Percentiles rank a stretch among this genome's conserved stretches.
Evolutionary conservation across 2,113 vertebrate genomes (phyloP).

Genomic region (Solenodon paradoxus): DNA sequence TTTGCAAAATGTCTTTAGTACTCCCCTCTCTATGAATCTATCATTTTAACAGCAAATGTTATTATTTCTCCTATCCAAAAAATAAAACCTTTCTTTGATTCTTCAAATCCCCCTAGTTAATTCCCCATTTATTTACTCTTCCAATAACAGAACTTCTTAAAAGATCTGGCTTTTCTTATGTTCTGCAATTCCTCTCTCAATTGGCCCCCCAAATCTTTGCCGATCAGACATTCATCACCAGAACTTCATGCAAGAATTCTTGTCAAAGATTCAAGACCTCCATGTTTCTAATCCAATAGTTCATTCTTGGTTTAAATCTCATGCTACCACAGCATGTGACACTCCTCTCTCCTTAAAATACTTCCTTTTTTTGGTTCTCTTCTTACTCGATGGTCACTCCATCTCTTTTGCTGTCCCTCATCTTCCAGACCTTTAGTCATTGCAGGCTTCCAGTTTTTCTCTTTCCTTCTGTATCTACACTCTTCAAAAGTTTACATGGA

Average conservation of each 20-base stretch:
- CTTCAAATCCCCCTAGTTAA: not conserved
- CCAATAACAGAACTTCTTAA: not conserved
- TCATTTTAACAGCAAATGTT: not conserved
- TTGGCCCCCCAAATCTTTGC: not conserved
- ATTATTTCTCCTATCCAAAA: constrained; percentile 7
- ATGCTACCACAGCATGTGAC: not conserved
- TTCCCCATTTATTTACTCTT: not conserved
- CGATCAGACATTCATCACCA: not conserved
- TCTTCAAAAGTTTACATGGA: not conserved
- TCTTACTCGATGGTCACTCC: not conserved
- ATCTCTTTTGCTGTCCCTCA: not conserved
- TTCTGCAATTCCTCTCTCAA: not conserved
- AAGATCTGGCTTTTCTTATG: not conserved
- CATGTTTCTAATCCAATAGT: not conserved
- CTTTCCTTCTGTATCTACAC: not conserved
- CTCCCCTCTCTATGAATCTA: not conserved
- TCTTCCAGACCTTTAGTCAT: not conserved
- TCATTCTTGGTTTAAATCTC: not conserved
- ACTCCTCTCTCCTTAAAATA: not conserved
- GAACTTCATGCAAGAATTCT: not conserved
- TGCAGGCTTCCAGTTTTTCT: not conserved
- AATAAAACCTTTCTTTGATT: not conserved
- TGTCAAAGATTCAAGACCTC: not conserved
- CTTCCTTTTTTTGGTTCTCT: not conserved
- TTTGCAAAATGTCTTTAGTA: not conserved